Conservation (phyloP, 2,113 vertebrate genomes). For the Trichechus manatus region DNA sequence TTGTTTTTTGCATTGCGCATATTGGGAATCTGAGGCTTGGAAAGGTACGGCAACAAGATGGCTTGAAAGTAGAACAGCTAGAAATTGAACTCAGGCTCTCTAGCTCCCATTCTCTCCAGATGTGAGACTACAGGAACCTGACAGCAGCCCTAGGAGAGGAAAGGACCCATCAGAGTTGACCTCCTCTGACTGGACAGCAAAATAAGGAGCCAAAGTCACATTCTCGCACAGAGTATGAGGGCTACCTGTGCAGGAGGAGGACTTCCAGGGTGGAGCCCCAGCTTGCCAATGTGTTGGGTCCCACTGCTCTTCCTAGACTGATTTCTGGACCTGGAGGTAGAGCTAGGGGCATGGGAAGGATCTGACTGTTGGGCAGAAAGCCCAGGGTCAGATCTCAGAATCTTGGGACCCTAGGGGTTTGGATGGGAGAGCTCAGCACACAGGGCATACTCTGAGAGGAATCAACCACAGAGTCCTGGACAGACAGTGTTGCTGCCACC, state of each 20-base stretch:
- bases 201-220: background rate
- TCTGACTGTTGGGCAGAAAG: background rate
- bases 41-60: background rate
- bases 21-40: background rate
- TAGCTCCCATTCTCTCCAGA: too few relatives aligned
- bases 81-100: background rate
- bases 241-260: background rate
- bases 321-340: background rate
- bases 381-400: background rate
- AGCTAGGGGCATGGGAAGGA: background rate
- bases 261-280: too few relatives aligned
- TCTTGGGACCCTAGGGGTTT: background rate
- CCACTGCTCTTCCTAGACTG: background rate
- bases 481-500: too few relatives aligned
- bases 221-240: background rate
- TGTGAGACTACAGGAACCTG: rapidly evolving
- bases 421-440: background rate
- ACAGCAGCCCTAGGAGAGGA: background rate
- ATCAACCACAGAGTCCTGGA: background rate
- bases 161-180: too few relatives aligned
- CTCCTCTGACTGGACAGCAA: background rate
- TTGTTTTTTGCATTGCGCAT: background rate
- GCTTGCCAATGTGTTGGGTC: background rate
- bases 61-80: background rate
- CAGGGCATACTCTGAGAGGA: background rate